Percentiles rank a stretch among this genome's conserved stretches.
phyloP scores from a whole-genome alignment of 2,797 vertebrate species.

The Dallia pectoralis region DNA sequence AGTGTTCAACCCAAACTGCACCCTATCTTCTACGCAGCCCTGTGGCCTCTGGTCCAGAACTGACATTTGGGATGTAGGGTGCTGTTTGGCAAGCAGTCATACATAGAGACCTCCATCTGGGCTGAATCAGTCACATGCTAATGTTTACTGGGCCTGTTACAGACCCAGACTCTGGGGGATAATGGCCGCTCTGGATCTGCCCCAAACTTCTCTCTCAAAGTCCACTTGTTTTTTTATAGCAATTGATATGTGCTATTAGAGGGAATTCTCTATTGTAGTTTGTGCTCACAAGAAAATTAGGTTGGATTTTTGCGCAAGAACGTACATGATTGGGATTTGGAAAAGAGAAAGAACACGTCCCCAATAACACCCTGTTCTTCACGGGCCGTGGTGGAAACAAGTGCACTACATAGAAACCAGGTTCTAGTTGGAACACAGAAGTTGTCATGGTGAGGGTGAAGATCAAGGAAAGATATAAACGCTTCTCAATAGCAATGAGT shows the following conservation, averaged over 20 bases:
- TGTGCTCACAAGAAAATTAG: constrained; percentile 63
- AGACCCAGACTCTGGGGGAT: constrained; percentile 61
- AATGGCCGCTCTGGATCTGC: constrained; percentile 52
- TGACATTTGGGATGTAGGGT: not conserved
- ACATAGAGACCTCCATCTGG: constrained; percentile 56
- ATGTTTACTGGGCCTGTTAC: constrained; percentile 72
- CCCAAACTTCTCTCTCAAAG: not conserved
- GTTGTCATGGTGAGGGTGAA: constrained; percentile 70
- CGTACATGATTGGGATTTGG: constrained; percentile 70
- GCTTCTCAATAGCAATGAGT: constrained; percentile 63
- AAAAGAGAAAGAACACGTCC: constrained; percentile 31
- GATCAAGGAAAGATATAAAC: constrained; percentile 55
- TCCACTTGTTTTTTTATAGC: constrained; percentile 57
- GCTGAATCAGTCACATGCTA: constrained; percentile 70
- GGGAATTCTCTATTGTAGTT: constrained; percentile 68
- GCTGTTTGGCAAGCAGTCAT: not conserved
- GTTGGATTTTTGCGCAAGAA: constrained; percentile 67
- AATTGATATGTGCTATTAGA: constrained; percentile 75
- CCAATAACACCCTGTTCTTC: too few relatives aligned
- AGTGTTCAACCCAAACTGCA: constrained; percentile 11
- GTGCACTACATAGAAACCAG: too few relatives aligned
- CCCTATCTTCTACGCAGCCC: not conserved
- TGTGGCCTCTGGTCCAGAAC: not conserved
- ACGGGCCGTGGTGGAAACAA: too few relatives aligned
- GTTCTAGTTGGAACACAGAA: not conserved